Evolutionary conservation across 2,113 vertebrate species (phyloP), one percentile per base, ranked within the genome.

Genomic region (Hippotragus niger): DNA sequence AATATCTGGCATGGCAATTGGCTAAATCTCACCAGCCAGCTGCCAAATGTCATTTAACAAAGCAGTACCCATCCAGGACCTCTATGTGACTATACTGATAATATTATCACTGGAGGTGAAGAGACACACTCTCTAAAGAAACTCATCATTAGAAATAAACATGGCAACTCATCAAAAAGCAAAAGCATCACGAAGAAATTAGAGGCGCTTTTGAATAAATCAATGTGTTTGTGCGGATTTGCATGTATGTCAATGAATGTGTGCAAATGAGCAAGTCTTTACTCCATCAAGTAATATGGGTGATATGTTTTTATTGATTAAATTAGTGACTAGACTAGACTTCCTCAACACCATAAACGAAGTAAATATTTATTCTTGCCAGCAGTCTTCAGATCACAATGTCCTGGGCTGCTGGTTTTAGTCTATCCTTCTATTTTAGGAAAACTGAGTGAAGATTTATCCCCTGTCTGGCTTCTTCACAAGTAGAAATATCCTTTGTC

Each of bases 21-120:
- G 98, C 97, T 97, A 95, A 92, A 97, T 40, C 62, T 64, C 43
- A 19, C 76, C 94, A 97, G 43, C 87, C 76, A 78, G 91, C 94
- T 98, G 97, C 98, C 98, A 98, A 97, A 97, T 97, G 97, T 95
- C 97, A 98, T 98, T 98, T 98, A 98, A 95, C 96, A 97, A 97
- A 97, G 60, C 88, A 83, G 90, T 97, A 91, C 95, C 95, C 88
- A 95, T 97, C 96, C 97, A 98, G 98, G 98, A 98, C 98, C 96
- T 98, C 98, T 98, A 91, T 97, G 97, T 96, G 98, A 98, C 98
- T 98, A 21, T 97, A 94, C 95, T 97, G 98, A 98, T 96, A 97
- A 98, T 97, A 98, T 97, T 98, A 97, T 97, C 96, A 93, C 93
- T 97, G 92, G 96, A 97, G 97, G 98, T 92, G 95, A 97, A 94